Base-by-base conservation (phyloP, 2,113 vertebrate species). In the Mesoclemmys tuberculata region DNA sequence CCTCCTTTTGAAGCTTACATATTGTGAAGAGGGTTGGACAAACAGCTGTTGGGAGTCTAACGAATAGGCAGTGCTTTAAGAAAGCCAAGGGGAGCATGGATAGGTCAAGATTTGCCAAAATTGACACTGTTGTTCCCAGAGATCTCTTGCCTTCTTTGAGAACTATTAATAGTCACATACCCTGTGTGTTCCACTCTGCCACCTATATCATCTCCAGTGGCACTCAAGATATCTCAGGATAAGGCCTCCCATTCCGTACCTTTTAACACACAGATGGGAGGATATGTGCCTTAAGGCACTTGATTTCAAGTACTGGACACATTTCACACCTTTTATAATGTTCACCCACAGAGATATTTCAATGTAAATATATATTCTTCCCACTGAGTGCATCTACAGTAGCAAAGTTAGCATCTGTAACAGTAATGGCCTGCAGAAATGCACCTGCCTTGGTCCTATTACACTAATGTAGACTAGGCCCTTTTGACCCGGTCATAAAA, bases 211-310 rank as follows among this genome's bases (percentile, higher is more conserved):
- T 51, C 54, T 91, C 87, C 83, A 95, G 56, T 35, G 31, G 83
- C 78, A 92, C 87, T 83, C 90, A 85, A 96, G 93, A 88, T 90
- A 94, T 4, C 5, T 78, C 80, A 54, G 87, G 80, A 95, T 95
- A 93, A 93, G 80, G 80, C 38, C 71, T 89, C 55, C 49, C 77
- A 64, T 82, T 87, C 90, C 92, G 96, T 96, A 94, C 49, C 46
- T 94, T 97, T 96, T 92, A 92, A 89, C 7, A 87, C 38, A 91
- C 87, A 88, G 80, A 85, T 31, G 84, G 80, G 96, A 93, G 6
- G 55, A 77, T 52, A 51, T 49, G 87, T 80, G 74, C 12, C 44
- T 91, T 89, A 83, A 68, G 92, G 85, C 49, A 9, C 1, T 46
- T 68, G 27, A 54, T 90, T 89, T 92, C 31, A 87, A 77, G 41